phyloP scores from a whole-genome alignment of 2,113 vertebrate species.

The Alligator mississippiensis region DNA sequence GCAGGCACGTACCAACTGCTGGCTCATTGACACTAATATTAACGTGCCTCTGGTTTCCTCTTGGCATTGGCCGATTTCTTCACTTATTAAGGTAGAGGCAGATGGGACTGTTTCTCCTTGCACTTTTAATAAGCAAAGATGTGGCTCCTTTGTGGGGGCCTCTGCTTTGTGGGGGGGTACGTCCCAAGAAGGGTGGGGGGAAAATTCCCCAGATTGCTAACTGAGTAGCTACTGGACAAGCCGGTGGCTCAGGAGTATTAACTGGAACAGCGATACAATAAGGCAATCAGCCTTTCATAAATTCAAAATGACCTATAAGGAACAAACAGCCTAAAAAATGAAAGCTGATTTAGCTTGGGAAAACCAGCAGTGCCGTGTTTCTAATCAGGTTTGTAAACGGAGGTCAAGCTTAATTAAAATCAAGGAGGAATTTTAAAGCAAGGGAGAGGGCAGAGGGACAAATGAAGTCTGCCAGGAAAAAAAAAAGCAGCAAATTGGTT shows the following conservation, averaged over 20 bases:
- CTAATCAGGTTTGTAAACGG: not conserved
- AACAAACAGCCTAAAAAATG: not conserved
- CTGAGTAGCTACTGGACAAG: not conserved
- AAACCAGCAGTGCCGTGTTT: not conserved
- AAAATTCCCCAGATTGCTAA: not conserved
- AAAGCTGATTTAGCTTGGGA: not conserved
- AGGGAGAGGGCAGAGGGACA: not conserved
- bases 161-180: not conserved
- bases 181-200: not conserved
- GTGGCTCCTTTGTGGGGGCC: not conserved
- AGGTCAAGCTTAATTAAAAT: not conserved
- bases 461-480: not conserved
- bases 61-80: not conserved
- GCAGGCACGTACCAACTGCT: not conserved
- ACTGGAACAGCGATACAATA: not conserved
- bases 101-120: not conserved
- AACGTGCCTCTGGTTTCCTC: not conserved
- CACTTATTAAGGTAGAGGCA: not conserved
- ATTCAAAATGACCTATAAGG: not conserved
- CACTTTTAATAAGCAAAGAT: not conserved
- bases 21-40: not conserved
- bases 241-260: not conserved
- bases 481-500: not conserved
- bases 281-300: not conserved
- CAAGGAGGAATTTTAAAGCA: not conserved